phyloP scores from a whole-genome alignment of 2,888 invertebrate genomes.

The Agonopterix subpropinquella region DNA sequence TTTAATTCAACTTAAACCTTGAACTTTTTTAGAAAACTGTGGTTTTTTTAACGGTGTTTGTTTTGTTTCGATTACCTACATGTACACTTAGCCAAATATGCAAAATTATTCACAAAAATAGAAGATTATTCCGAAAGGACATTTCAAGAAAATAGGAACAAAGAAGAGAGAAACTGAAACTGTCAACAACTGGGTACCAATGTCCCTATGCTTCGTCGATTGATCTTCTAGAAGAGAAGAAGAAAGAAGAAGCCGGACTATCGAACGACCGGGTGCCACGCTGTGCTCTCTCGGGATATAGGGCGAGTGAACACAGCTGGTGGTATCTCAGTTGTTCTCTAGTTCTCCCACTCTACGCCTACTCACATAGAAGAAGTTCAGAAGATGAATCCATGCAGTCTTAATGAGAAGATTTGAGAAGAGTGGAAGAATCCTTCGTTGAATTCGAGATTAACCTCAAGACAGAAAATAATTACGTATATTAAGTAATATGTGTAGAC shows the following conservation, averaged over 20 bases:
- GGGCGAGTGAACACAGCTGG: slow-evolving; percentile 98
- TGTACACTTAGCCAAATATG: too few relatives aligned
- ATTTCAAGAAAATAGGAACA: neutral
- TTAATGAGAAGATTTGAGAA: too few relatives aligned
- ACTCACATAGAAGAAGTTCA: neutral
- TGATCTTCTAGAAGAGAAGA: slow-evolving; percentile 7
- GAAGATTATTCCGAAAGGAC: neutral
- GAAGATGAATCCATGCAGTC: neutral
- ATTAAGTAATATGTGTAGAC: too few relatives aligned
- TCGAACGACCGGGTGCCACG: slow-evolving; percentile 95
- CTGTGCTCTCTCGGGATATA: slow-evolving; percentile 93
- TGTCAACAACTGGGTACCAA: neutral
- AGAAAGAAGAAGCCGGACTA: slow-evolving; percentile 38
- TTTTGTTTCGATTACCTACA: too few relatives aligned
- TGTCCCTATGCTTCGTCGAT: too few relatives aligned
- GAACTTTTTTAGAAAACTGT: too few relatives aligned
- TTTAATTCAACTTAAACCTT: too few relatives aligned
- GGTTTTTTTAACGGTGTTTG: too few relatives aligned
- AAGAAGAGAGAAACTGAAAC: slow-evolving; percentile 6
- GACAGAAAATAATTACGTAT: too few relatives aligned
- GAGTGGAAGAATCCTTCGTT: too few relatives aligned
- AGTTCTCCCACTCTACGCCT: slow-evolving; percentile 45
- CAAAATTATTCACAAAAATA: too few relatives aligned
- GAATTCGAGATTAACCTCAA: too few relatives aligned
- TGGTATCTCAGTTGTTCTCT: slow-evolving; percentile 95